phyloP scores from a whole-genome alignment of 2,888 invertebrate species.

The Amphiduros pacificus region DNA sequence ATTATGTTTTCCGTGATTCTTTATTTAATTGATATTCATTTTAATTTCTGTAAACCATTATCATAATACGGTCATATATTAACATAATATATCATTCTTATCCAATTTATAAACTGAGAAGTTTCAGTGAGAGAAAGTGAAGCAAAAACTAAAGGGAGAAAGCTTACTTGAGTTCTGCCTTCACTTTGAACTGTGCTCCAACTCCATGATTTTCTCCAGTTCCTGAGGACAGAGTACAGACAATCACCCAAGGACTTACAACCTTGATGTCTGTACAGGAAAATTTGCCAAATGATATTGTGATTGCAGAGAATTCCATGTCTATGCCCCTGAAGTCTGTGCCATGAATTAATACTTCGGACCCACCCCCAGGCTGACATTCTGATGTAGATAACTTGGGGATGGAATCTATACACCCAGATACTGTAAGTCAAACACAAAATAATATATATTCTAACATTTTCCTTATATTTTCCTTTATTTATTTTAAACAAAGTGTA shows the following conservation, averaged over 20 bases:
- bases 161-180: not conserved
- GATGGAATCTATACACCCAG: conserved; percentile 17
- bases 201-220: conserved; percentile 11
- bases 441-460: too few relatives aligned
- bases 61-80: too few relatives aligned
- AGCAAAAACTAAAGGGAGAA: not conserved
- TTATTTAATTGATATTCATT: too few relatives aligned
- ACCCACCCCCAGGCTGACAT: conserved; percentile 17
- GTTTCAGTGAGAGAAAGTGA: not conserved
- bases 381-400: conserved; percentile 9
- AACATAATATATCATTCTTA: too few relatives aligned
- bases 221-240: conserved; percentile 7
- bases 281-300: not conserved
- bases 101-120: too few relatives aligned
- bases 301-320: not conserved
- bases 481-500: too few relatives aligned
- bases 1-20: too few relatives aligned
- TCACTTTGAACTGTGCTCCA: not conserved
- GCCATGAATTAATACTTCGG: conserved; percentile 14
- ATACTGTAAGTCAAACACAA: conserved; percentile 11
- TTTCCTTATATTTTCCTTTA: too few relatives aligned
- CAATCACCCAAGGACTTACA: conserved; percentile 15
- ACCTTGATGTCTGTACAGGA: conserved; percentile 4
- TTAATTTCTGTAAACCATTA: too few relatives aligned
- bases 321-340: conserved; percentile 8